phyloP scores from a whole-genome alignment of 2,888 invertebrate species.

The Heteropelma amictum region DNA sequence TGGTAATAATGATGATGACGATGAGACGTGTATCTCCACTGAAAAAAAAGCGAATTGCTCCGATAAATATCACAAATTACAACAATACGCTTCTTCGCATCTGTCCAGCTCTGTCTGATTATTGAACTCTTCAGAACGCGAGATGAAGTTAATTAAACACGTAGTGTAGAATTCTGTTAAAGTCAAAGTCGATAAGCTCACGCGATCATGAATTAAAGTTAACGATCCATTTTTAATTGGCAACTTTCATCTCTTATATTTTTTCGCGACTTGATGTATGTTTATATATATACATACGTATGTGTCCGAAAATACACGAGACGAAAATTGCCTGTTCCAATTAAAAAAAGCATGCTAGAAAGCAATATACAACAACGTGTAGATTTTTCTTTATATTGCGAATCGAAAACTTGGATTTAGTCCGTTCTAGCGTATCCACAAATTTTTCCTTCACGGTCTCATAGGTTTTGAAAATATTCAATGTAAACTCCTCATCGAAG shows the following conservation, averaged over 20 bases:
- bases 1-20: constrained; percentile 11
- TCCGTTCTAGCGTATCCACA: too few relatives aligned
- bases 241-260: constrained; percentile 38
- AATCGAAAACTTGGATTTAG: too few relatives aligned
- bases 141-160: constrained; percentile 17
- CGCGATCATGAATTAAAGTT: constrained; percentile 34
- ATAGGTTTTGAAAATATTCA: too few relatives aligned
- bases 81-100: background rate
- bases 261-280: background rate
- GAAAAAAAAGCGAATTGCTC: too few relatives aligned
- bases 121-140: constrained; percentile 23
- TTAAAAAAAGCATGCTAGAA: background rate
- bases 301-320: background rate
- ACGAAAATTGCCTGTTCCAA: background rate
- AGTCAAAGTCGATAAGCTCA: background rate
- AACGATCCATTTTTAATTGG: constrained; percentile 41
- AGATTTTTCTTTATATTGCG: too few relatives aligned
- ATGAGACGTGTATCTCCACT: background rate
- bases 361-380: too few relatives aligned
- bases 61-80: constrained; percentile 35
- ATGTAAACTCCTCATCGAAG: too few relatives aligned
- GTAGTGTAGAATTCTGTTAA: background rate
- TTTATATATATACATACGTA: too few relatives aligned
- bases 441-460: too few relatives aligned
- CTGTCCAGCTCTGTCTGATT: constrained; percentile 25